phyloP scores from a whole-genome alignment of 2,888 invertebrate genomes.

The Epinotia brunnichana region DNA sequence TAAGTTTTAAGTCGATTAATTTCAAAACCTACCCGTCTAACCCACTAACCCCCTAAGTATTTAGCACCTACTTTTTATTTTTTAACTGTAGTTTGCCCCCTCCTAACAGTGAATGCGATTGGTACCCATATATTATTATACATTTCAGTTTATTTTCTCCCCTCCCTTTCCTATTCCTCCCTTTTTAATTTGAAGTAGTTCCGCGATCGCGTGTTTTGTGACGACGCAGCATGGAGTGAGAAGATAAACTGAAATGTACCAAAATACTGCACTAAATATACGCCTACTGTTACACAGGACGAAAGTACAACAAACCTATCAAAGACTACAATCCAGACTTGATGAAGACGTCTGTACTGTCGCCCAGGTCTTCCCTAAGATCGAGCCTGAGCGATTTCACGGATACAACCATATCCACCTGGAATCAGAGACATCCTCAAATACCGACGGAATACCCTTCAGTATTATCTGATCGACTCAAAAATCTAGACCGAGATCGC shows the following conservation, averaged over 20 bases:
- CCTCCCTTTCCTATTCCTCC: slow-evolving; percentile 60
- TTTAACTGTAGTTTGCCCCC: slow-evolving; percentile 57
- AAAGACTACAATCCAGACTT: slow-evolving; percentile 78
- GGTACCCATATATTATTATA: slow-evolving; percentile 78
- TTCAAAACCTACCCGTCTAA: slow-evolving; percentile 26
- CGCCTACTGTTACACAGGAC: slow-evolving; percentile 67
- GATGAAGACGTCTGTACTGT: slow-evolving; percentile 66
- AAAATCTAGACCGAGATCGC: slow-evolving; percentile 68
- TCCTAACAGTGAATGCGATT: slow-evolving; percentile 78
- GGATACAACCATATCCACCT: slow-evolving; percentile 79
- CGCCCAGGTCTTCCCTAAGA: slow-evolving; percentile 76
- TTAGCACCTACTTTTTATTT: slow-evolving; percentile 54
- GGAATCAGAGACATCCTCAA: slow-evolving; percentile 73
- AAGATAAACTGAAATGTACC: slow-evolving; percentile 82
- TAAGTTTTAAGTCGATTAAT: slow-evolving; percentile 41
- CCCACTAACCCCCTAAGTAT: slow-evolving; percentile 43
- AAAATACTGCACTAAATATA: slow-evolving; percentile 49
- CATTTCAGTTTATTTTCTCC: slow-evolving; percentile 83
- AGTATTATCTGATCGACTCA: slow-evolving; percentile 74
- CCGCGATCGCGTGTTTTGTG: slow-evolving; percentile 61
- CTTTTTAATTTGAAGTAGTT: slow-evolving; percentile 44
- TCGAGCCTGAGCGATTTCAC: slow-evolving; percentile 81
- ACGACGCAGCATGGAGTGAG: slow-evolving; percentile 65
- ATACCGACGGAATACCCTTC: slow-evolving; percentile 73
- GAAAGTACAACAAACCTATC: slow-evolving; percentile 73